Conservation (phyloP, 2,888 invertebrate genomes). For the Trimorus sp. region DNA sequence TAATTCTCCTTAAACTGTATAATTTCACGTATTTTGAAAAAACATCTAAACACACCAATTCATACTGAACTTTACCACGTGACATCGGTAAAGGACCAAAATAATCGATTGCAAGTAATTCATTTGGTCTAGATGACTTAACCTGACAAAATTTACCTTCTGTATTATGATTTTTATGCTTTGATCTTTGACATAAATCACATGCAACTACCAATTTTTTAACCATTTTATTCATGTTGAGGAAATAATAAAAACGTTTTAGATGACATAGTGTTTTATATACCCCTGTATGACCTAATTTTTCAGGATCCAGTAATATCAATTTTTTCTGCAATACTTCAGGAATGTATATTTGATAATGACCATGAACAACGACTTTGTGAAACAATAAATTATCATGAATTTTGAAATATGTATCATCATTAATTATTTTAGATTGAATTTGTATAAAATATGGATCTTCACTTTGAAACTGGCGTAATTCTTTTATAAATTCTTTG, state of each 20-base stretch:
- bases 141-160: neutral
- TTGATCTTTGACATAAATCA: slow-evolving; percentile 4
- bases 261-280: slow-evolving; percentile 34
- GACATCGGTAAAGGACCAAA: slow-evolving; percentile 25
- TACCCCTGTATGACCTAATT: slow-evolving; percentile 30
- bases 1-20: slow-evolving; percentile 13
- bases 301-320: slow-evolving; percentile 8
- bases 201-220: slow-evolving; percentile 25
- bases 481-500: neutral
- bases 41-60: slow-evolving; percentile 23
- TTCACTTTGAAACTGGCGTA: neutral
- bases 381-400: slow-evolving; percentile 13
- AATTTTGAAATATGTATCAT: neutral
- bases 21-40: slow-evolving; percentile 32
- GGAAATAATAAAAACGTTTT: slow-evolving; percentile 45
- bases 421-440: neutral
- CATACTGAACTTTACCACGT: slow-evolving; percentile 23
- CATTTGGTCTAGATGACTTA: slow-evolving; percentile 2
- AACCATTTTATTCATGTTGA: neutral
- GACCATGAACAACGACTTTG: neutral
- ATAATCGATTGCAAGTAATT: slow-evolving; percentile 16
- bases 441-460: neutral
- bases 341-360: neutral
- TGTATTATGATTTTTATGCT: neutral
- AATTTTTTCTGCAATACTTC: slow-evolving; percentile 4